Evolutionary conservation across 2,888 invertebrate species (phyloP), one percentile per base, ranked within the genome.

Genomic region (Brenthis daphne): DNA sequence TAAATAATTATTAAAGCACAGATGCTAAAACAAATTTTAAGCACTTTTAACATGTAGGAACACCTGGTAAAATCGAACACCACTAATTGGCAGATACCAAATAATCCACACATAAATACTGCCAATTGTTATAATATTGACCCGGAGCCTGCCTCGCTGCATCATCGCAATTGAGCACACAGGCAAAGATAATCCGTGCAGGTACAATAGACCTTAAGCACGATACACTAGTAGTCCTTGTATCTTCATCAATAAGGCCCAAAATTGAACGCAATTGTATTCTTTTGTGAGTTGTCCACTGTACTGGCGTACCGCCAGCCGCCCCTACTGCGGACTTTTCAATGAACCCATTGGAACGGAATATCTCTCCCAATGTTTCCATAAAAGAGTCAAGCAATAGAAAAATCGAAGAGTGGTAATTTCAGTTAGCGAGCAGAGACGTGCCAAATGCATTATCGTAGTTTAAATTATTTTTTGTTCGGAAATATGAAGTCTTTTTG

Each of bases 271-370:
- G 55, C 63, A 54, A 65, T 55, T 51, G 54, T 47, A 61, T 66
- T 57, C 57, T 56, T 66, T 73, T 64, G 66, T 58, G 53, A 47
- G 65, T 66, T 16, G 64, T 77, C 77, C 57, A 29, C 68, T 58
- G 78, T 79, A 84, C 88, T 92, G 92, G 92, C 91, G 79, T 80
- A 72, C 68, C 82, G 91, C 91, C 91, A 92, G 84, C 82, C 87
- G 80, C 82, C 85, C 88, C 87, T 87, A 87, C 90, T 92, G 92
- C 91, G 89, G 90, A 89, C 85, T 91, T 91, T 92, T 92, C 92
- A 92, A 92, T 91, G 88, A 87, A 90, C 84, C 81, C 86, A 88
- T 86, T 87, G 87, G 81, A 81, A 89, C 84, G 91, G 91, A 92
- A 91, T 91, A 90, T 92, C 91, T 90, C 87, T 80, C 79, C 85